These are phyloP conservation scores for Dysdera silvatica DNA, from an alignment of 1,140 invertebrate species.

Conservation along the genomic window DNA sequence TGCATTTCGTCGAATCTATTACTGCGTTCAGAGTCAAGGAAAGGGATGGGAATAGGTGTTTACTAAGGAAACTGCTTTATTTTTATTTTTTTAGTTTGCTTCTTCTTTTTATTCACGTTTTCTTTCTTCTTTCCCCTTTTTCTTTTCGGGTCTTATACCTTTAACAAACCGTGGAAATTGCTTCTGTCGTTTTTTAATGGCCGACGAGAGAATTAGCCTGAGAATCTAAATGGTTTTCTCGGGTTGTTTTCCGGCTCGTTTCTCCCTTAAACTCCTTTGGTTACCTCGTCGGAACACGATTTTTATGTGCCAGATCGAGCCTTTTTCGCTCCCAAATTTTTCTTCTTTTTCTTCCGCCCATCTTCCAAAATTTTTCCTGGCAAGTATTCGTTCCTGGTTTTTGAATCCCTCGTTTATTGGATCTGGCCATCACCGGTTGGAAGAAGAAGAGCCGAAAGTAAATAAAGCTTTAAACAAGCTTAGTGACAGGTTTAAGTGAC, in stretches of 20 bases:
- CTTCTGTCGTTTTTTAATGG: slow-evolving; percentile 23
- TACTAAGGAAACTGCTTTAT: slow-evolving; percentile 24
- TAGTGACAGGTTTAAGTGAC: no score
- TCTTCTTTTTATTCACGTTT: neutral
- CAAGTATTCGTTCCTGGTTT: no score
- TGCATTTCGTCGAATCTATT: slow-evolving; percentile 22
- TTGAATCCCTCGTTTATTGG: no score
- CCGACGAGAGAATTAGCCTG: slow-evolving; percentile 22
- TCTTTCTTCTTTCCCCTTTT: neutral
- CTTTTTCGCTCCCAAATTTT: no score
- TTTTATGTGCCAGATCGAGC: no score
- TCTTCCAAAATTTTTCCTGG: no score
- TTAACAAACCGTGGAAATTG: slow-evolving; percentile 28
- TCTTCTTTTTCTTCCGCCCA: no score
- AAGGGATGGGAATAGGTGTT: slow-evolving; percentile 31
- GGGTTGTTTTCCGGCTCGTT: slow-evolving; percentile 21
- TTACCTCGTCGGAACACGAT: no score
- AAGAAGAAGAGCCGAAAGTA: no score
- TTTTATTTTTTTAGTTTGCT: slow-evolving; percentile 18
- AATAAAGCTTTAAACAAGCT: no score
- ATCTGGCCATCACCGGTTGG: no score
- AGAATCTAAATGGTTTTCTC: slow-evolving; percentile 25
- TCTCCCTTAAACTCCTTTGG: slow-evolving; percentile 11
- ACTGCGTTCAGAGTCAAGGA: slow-evolving; percentile 16
- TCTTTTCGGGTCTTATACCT: neutral